Conservation (phyloP, 2,888 invertebrate species). For the Sepiola atlantica region DNA sequence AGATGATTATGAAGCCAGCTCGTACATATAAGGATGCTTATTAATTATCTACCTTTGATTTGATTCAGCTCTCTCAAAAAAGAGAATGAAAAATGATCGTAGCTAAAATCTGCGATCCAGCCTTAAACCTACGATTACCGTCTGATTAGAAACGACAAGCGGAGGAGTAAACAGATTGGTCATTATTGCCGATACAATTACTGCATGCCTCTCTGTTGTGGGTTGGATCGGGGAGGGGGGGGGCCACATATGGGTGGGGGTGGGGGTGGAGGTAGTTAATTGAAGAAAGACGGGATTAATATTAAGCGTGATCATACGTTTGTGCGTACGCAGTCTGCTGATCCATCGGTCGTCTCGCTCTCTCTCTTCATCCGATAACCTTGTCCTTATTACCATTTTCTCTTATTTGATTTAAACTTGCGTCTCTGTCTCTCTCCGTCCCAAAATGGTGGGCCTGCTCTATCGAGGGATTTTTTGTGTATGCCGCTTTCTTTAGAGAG, state of each 20-base stretch:
- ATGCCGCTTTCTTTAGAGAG: not conserved
- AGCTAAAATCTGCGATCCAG: not conserved
- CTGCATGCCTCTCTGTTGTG: not conserved
- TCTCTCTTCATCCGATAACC: not conserved
- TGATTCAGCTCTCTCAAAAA: not conserved
- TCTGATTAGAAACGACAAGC: not conserved
- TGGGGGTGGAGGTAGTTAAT: not conserved
- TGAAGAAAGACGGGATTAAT: not conserved
- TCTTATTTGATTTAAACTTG: not conserved
- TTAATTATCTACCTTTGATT: not conserved
- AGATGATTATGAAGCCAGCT: too few species aligned
- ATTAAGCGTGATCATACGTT: not conserved
- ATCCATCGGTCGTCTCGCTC: not conserved
- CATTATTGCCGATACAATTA: not conserved
- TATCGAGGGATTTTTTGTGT: not conserved
- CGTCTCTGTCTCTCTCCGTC: not conserved
- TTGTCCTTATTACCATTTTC: not conserved
- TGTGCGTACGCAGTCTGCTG: not conserved
- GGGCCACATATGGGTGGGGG: too few species aligned
- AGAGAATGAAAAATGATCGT: not conserved
- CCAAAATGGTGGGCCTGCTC: not conserved
- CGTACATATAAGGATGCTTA: not conserved
- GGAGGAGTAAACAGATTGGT: not conserved
- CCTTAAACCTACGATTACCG: not conserved
- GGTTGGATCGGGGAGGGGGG: not conserved